Evolutionary conservation across 2,113 vertebrate species (phyloP).

Genomic region (Platichthys flesus): DNA sequence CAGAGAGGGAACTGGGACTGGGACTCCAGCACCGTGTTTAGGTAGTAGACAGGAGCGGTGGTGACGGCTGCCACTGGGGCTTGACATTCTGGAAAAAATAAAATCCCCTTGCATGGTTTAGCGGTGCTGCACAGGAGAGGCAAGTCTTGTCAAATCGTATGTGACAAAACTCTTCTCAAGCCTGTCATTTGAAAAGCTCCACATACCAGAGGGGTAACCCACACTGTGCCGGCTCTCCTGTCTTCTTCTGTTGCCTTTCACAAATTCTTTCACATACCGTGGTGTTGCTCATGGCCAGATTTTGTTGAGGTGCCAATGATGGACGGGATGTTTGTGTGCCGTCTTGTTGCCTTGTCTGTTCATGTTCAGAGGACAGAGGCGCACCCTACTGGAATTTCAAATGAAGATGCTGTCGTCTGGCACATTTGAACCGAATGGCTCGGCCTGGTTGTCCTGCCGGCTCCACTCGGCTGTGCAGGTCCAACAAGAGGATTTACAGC

Average conservation of each 20-base stretch:
- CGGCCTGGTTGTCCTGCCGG: neutral
- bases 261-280: neutral
- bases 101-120: conserved; percentile 3
- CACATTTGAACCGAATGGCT: conserved; percentile 11
- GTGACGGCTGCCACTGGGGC: neutral
- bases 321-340: conserved; percentile 28
- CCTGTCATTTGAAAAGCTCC: conserved; percentile 50
- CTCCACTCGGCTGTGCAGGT: conserved; percentile 3
- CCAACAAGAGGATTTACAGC: conserved; percentile 30
- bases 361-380: conserved; percentile 29
- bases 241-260: neutral
- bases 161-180: conserved; percentile 39
- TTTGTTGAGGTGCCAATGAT: conserved; percentile 11
- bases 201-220: conserved; percentile 45
- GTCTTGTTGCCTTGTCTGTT: conserved; percentile 25
- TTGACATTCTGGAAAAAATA: conserved; percentile 3
- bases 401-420: conserved; percentile 2
- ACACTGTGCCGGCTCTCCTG: neutral
- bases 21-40: neutral
- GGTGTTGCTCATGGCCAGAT: neutral
- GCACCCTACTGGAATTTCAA: conserved; percentile 18
- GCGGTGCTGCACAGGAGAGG: conserved; percentile 13
- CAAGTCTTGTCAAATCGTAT: conserved; percentile 48
- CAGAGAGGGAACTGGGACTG: neutral
- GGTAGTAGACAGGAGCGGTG: neutral